Conservation (phyloP, 2,113 vertebrate species). For the Pyrgilauda ruficollis region DNA sequence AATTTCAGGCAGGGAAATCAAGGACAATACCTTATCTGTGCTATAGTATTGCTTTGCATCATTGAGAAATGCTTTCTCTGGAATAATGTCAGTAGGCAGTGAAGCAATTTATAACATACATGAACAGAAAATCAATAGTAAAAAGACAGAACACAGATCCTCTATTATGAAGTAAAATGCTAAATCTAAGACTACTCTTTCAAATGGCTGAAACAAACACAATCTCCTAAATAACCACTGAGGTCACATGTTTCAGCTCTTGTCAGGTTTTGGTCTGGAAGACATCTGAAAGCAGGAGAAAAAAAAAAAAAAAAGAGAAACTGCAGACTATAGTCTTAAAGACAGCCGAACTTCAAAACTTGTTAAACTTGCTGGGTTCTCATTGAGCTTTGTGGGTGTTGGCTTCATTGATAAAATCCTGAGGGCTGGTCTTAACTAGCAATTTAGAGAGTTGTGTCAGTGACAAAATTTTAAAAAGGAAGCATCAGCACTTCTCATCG, state of each 20-base stretch:
- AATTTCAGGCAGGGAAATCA: constrained; percentile 28
- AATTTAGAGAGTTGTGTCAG: background rate
- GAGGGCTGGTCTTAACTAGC: background rate
- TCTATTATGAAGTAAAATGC: background rate
- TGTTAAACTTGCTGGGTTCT: background rate
- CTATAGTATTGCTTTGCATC: background rate
- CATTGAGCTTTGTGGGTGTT: background rate
- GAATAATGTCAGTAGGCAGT: background rate
- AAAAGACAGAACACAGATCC: background rate
- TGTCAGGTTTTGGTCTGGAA: background rate
- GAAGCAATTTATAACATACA: background rate
- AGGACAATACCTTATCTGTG: constrained; percentile 13
- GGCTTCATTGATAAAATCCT: constrained; percentile 6
- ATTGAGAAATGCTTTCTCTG: background rate
- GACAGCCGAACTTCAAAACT: background rate
- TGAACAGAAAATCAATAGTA: constrained; percentile 1
- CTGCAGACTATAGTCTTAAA: background rate
- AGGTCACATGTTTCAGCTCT: background rate
- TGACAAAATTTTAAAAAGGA: background rate
- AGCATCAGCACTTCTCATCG: background rate
- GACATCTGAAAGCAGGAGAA: background rate
- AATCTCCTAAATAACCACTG: background rate
- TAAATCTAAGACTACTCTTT: background rate
- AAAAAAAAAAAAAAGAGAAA: background rate
- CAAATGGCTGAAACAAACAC: background rate